Percentiles rank a stretch among this genome's conserved stretches.
phyloP scores from a whole-genome alignment of 2,888 invertebrate genomes.

The Minunthozetes semirufus region DNA sequence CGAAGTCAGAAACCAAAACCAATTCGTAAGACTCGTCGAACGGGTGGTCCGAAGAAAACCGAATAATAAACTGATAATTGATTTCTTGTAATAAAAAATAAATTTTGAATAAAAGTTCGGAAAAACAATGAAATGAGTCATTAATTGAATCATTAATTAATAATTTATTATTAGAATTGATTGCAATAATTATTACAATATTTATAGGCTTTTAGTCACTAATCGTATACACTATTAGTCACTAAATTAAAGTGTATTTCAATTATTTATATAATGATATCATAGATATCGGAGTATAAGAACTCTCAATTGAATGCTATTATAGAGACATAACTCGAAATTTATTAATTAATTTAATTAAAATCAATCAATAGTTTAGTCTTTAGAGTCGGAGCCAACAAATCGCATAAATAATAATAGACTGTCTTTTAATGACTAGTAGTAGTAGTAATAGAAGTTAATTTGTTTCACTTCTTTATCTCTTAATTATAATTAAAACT shows the following conservation, averaged over 20 bases:
- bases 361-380: not conserved
- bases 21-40: conserved; percentile 59
- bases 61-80: conserved; percentile 54
- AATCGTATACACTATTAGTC: conserved; percentile 2
- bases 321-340: not conserved
- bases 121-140: not conserved
- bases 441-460: not conserved
- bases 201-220: not conserved
- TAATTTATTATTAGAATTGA: not conserved
- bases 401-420: not conserved
- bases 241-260: not conserved
- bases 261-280: not conserved
- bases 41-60: conserved; percentile 57
- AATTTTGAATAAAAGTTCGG: not conserved
- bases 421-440: not conserved
- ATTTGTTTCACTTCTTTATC: not conserved
- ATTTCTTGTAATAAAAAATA: not conserved
- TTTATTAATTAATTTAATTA: not conserved
- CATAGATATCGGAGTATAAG: not conserved
- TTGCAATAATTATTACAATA: not conserved
- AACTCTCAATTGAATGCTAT: not conserved
- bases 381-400: not conserved
- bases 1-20: conserved; percentile 81
- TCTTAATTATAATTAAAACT: not conserved
- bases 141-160: not conserved